Percentiles rank a stretch among this genome's conserved stretches.
Conservation (phyloP, 1,140 invertebrate genomes). For the Charaxes varanes region DNA sequence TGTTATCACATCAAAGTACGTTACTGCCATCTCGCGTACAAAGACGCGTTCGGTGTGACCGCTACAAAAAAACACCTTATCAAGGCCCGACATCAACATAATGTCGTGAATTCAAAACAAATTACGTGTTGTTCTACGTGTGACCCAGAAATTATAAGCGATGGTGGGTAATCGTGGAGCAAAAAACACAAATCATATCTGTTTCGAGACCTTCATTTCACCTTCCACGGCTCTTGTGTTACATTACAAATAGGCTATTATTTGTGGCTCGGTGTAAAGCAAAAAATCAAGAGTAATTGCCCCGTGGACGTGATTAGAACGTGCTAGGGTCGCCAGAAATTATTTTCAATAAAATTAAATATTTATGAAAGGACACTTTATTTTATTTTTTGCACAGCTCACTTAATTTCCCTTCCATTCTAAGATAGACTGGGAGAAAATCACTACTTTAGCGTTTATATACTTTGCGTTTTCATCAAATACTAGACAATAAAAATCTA, state of each 20-base stretch:
- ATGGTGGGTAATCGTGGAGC: constrained; percentile 15
- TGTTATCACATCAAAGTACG: too few species aligned
- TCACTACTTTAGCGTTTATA: too few species aligned
- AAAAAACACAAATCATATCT: constrained; percentile 17
- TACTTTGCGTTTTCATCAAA: too few species aligned
- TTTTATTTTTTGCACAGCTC: not conserved
- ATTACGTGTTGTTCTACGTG: constrained; percentile 9
- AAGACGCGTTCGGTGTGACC: too few species aligned
- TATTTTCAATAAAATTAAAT: not conserved
- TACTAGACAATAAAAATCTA: too few species aligned
- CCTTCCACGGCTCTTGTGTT: constrained; percentile 26
- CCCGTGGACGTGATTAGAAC: constrained; percentile 30
- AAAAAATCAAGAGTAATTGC: constrained; percentile 35
- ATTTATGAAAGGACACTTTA: too few species aligned
- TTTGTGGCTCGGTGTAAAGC: constrained; percentile 29
- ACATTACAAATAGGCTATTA: constrained; percentile 32
- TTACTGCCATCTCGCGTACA: too few species aligned
- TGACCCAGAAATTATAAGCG: constrained; percentile 23
- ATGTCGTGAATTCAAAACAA: not conserved
- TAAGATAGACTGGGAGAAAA: too few species aligned
- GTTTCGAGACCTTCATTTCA: constrained; percentile 33
- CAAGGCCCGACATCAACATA: not conserved
- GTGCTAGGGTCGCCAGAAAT: constrained; percentile 24
- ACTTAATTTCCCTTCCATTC: too few species aligned
- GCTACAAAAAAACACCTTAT: too few species aligned